Percentiles rank a stretch among this genome's conserved stretches.
Evolutionary conservation across 2,888 invertebrate genomes (phyloP).

Genomic region (Drosophila nr. perissopoda): DNA sequence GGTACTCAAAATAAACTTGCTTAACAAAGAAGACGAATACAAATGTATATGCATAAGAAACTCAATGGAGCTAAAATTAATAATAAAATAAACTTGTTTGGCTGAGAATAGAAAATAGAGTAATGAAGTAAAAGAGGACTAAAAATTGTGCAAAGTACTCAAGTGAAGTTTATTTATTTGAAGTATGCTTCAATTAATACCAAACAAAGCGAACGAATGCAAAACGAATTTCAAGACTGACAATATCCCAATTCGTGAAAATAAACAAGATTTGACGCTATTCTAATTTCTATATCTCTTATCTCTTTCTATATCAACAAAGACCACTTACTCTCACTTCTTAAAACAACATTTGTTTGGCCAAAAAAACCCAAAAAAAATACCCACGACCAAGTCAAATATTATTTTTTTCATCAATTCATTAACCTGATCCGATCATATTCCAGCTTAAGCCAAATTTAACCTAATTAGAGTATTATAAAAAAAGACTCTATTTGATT

Average conservation of each 20-base stretch:
- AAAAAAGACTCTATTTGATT: conserved; percentile 15
- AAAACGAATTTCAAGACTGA: neutral
- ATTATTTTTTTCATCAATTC: neutral
- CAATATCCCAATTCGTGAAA: neutral
- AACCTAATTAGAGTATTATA: conserved; percentile 38
- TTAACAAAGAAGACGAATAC: neutral
- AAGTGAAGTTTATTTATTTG: neutral
- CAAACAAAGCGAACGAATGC: neutral
- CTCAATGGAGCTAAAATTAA: neutral
- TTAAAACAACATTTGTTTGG: neutral
- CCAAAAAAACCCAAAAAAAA: too few relatives aligned
- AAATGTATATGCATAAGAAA: neutral
- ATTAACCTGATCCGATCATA: neutral
- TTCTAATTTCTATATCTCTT: neutral
- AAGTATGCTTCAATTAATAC: neutral
- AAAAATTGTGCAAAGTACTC: neutral
- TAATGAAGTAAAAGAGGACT: neutral
- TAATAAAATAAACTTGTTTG: neutral
- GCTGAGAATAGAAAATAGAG: neutral
- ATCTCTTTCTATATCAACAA: neutral
- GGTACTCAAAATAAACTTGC: neutral
- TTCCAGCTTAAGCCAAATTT: conserved; percentile 28
- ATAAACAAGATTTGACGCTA: neutral
- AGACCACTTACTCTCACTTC: neutral
- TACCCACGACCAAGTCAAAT: neutral